Conservation (phyloP, 2,888 invertebrate genomes). For the Caradrina kadenii region DNA sequence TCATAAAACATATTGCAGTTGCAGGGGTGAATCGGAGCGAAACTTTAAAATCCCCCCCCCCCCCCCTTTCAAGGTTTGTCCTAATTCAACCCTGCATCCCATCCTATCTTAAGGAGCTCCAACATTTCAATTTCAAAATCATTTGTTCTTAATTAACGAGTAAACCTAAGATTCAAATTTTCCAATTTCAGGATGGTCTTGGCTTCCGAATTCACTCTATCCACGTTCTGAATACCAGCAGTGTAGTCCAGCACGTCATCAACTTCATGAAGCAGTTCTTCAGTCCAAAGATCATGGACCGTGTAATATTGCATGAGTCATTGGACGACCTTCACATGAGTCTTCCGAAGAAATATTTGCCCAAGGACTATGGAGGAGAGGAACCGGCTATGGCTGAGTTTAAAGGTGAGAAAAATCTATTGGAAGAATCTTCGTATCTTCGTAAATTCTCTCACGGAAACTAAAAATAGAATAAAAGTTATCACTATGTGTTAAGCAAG, state of each 20-base stretch:
- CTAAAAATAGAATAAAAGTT: too few relatives aligned
- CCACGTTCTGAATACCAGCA: constrained; percentile 83
- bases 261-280: constrained; percentile 80
- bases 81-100: too few relatives aligned
- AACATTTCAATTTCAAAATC: not conserved
- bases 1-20: too few relatives aligned
- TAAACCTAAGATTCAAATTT: not conserved
- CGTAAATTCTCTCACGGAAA: too few relatives aligned
- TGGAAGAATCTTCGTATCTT: not conserved
- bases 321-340: constrained; percentile 76
- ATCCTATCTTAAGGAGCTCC: not conserved
- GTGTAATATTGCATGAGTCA: constrained; percentile 76
- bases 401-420: constrained; percentile 72
- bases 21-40: too few relatives aligned
- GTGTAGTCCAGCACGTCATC: constrained; percentile 74
- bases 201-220: constrained; percentile 81
- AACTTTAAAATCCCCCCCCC: too few relatives aligned
- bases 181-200: constrained; percentile 84
- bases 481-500: too few relatives aligned
- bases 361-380: constrained; percentile 81
- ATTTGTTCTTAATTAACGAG: too few relatives aligned
- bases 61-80: too few relatives aligned
- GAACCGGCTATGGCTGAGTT: constrained; percentile 75
- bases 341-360: constrained; percentile 77
- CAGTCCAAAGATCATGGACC: constrained; percentile 81